A percentile compares a stretch with the other conserved stretches of the same genome.
Conservation (phyloP, 1,140 invertebrate species). For the Drosophila parabipectinata region DNA sequence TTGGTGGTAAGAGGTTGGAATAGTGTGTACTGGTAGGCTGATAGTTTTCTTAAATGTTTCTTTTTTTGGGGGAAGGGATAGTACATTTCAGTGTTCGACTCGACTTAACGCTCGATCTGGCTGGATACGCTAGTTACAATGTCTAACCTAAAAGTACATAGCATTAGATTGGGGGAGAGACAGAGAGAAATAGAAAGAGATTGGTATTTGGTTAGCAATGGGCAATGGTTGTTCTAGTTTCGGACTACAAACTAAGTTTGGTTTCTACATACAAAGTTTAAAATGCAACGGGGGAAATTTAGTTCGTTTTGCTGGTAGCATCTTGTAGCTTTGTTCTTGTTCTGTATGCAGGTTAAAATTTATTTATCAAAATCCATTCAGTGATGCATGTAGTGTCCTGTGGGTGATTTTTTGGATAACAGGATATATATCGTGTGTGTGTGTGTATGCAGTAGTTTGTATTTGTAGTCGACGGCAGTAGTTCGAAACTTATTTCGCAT, state of each 20-base stretch:
- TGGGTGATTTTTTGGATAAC: constrained; percentile 22
- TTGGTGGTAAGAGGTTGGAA: constrained; percentile 42
- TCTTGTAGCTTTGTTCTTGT: constrained; percentile 9
- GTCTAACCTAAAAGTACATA: constrained; percentile 80
- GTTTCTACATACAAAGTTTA: constrained; percentile 65
- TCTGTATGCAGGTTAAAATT: constrained; percentile 59
- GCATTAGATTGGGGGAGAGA: constrained; percentile 61
- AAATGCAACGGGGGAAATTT: constrained; percentile 55
- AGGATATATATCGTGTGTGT: constrained; percentile 12
- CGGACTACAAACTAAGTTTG: constrained; percentile 58
- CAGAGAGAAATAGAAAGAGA: constrained; percentile 78
- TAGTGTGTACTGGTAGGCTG: constrained; percentile 51
- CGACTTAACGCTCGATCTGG: constrained; percentile 37
- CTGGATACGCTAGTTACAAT: constrained; percentile 70
- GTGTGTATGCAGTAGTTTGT: constrained; percentile 26
- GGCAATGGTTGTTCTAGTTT: constrained; percentile 57
- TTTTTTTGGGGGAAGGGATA: constrained; percentile 6
- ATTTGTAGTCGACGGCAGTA: constrained; percentile 50
- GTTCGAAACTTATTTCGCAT: constrained; percentile 30
- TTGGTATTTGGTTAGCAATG: constrained; percentile 72
- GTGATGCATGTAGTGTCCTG: constrained; percentile 36
- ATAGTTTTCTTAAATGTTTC: constrained; percentile 24
- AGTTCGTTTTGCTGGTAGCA: constrained; percentile 11
- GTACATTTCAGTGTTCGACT: constrained; percentile 30
- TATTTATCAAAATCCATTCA: constrained; percentile 67